Base-by-base conservation (phyloP, 2,797 vertebrate genomes). In the Danio aesculapii region DNA sequence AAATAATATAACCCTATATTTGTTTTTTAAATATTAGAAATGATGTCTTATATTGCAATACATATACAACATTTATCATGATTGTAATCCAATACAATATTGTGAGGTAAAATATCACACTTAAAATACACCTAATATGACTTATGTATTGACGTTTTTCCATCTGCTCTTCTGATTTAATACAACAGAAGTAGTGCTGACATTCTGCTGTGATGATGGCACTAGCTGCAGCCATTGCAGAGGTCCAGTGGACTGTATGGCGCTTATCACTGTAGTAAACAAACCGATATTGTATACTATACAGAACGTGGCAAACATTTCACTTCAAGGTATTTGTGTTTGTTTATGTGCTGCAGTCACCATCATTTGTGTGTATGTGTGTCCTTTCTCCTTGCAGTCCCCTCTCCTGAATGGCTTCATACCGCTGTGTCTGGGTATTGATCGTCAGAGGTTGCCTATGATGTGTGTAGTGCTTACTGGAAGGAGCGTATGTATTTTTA, bases 381-480 rank as follows among this genome's bases (percentile, higher is more conserved):
- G 17, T 58, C 12, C 8, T 2, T 62, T 17, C 17, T 72, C 57
- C 2, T n/a, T 77, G 53, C 16, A 21, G 75, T 68, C 76, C 44
- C 11, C 44, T 49, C 39, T 72, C 63, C 53, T 66, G 79, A 73
- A 81, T 74, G 69, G 64, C 43, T 63, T 63, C 14, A 17, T 63
- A 71, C 59, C 4, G 17, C 62, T 73, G 61, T 57, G 67, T 81
- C 52, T n/a, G 30, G 44, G 74, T 81, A 70, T 81, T 63, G 73
- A 67, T 82, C 71, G 68, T 57, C 52, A 10, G 61, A 74, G 57
- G 55, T 62, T 72, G 61, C 71, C 58, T 77, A 13, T 80, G 67
- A 66, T 82, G 75, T 79, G 72, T 87, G 67, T 77, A 46, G 77
- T 70, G 64, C 76, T 82, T 75, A 75, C 72, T 55, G 81, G 71